Evolutionary conservation across 2,888 invertebrate genomes (phyloP), one percentile per base, ranked within the genome.

Genomic region (Strigamia transsilvanica): DNA sequence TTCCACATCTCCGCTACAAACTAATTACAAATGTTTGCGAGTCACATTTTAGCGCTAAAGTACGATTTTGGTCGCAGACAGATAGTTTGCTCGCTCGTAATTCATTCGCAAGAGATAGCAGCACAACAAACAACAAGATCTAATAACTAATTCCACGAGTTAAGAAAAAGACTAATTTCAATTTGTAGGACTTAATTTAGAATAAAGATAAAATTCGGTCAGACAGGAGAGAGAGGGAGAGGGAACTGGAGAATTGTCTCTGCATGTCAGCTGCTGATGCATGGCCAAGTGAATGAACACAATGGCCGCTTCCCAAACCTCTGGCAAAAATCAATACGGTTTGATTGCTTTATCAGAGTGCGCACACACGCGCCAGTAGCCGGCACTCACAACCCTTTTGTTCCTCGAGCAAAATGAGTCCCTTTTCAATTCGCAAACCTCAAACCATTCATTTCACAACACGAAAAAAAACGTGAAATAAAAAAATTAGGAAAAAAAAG

Each of bases 211-310:
- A 66, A 66, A 66, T 66, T 66, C 3, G 66, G 23, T 66, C 27
- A 32, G 66, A 66, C 32, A 66, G 23, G 27, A 27, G 66, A 27
- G 15, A 32, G 32, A 27, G 32, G 66, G 15, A 27, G 18, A 5
- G 10, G 32, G 32, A 9, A 66, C 23, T 4, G 3, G 27, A 23
- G 27, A 66, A 66, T 66, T 66, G 66, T 66, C 66, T 66, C 66
- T 66, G 66, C 27, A 66, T 66, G 66, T 66, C 66, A 66, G 66
- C 66, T 66, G 66, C 66, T 66, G 66, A 66, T 66, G 66, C 66
- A 66, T 66, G 66, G 66, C 66, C 66, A 66, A 66, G 66, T 66
- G 66, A 66, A 66, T 66, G 66, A 66, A 66, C 66, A 66, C 66
- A 66, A 66, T 66, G 66, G 66, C 66, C 66, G 66, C 66, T 66